Base-by-base conservation (phyloP, 2,888 invertebrate species). In the Electrophaes corylata region DNA sequence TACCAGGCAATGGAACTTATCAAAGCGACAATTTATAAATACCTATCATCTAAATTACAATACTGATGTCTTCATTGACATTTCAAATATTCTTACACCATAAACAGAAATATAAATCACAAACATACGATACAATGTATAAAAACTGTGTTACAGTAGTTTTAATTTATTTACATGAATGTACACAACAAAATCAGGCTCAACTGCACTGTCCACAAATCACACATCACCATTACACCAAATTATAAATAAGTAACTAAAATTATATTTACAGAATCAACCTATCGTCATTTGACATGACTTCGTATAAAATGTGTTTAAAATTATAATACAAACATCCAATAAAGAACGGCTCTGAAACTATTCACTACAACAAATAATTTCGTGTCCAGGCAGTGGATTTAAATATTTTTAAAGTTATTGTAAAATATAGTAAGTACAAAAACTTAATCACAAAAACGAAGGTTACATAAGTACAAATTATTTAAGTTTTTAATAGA, bases 261-360 rank as follows among this genome's bases (percentile, higher is more conserved):
- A 81, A 74, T 79, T 85, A 87, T 88, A 89, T 89, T 81, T 89
- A 89, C 88, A 88, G 62, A 76, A 79, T 40, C 16, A 29, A 29
- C 14, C 31, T 59, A 77, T 74, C 75, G 82, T 83, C 84, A 85
- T 78, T 71, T 72, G 37, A 65, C 69, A 78, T 73, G 79, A 79
- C 78, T 69, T 69, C 64, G 75, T 73, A 52, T 52, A 64, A 62
- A 62, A 76, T 73, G 50, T 57, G 35, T 51, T 41, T 52, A 76
- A 81, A 78, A 73, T 73, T 68, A 74, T 78, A 69, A 76, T 78
- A 75, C 80, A 81, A 78, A 78, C 72, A 73, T 78, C 70, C 76
- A 69, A 67, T 64, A 65, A 64, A 73, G 71, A 76, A 76, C 66
- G 57, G 57, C 39, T 65, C 63, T 62, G 66, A 69, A 74, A 78